Base-by-base conservation (phyloP, 2,113 vertebrate species). In the Hyperoodon ampullatus region DNA sequence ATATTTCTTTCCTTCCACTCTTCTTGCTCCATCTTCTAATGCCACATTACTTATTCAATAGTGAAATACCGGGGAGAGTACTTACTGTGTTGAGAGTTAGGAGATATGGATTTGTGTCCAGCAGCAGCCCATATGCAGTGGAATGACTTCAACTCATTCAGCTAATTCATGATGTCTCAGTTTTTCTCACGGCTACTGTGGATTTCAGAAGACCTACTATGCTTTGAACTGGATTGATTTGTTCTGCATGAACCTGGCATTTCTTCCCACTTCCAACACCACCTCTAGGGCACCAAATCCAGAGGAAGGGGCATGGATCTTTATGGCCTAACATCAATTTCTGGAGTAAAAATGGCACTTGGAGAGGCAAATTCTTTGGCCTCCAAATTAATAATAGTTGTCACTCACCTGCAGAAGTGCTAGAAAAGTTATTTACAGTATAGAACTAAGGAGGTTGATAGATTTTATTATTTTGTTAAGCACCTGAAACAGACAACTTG, bases 391-490 rank as follows among this genome's bases (percentile, higher is more conserved):
- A 47, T 63, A 74, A 61, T 39, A 77, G 26, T 33, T 81, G 12
- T 78, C 8, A 4, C 39, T 92, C 65, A 47, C n/a, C 44, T 91
- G 19, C 47, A 88, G 68, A 93, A 39, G 4, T 61, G 26, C 39
- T 71, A 18, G 35, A 63, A 88, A 63, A 80, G 44, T 75, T 26
- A 33, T 50, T 88, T 50, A 95, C 63, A 44, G 53, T 90, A 44
- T 1, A 90, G 53, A 90, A 72, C 23, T 92, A 90, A 66, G 30
- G 72, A 90, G 35, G 53, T 65, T 70, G 68, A 70, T 55, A 55
- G 70, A 75, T 89, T 81, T 94, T 86, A 50, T 86, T 50, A 4
- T 77, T 90, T 89, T n/a, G 53, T 86, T 93, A 95, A 93, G 61
- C 33, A 93, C 66, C 42, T 55, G 82, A 88, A 63, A 66, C 68